Evolutionary conservation across 1,140 invertebrate genomes (phyloP), one percentile per base, ranked within the genome.

Genomic region (Drosophila sulfurigaster): DNA sequence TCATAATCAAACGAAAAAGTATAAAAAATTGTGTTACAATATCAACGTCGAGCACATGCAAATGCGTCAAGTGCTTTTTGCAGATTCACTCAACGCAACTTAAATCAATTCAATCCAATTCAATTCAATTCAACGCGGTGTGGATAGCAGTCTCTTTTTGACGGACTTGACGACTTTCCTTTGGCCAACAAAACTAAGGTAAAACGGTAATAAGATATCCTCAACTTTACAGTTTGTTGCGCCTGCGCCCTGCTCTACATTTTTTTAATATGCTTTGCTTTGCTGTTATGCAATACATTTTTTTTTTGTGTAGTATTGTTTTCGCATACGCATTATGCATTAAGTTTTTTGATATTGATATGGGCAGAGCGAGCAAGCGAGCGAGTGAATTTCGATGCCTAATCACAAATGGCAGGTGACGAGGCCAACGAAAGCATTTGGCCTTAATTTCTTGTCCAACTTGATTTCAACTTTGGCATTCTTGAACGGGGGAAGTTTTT

Each of bases 401-500:
- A 70, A 72, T 75, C 82, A 79, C 70, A 86, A 87, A 79, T 75
- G 75, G 79, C 70, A 83, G 77, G 59, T 69, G 67, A 43, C 67
- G 59, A 64, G 67, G 67, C 67, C 67, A 56, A 16, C 74, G 73
- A 71, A 71, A 75, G 72, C 76, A 75, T 79, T 20, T 76, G 77
- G 74, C 77, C 74, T 79, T 79, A 80, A 88, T 88, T 88, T 83
- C 60, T 66, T 65, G 67, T 70, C 28, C 56, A 78, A 30, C 43
- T 58, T 43, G 35, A 64, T 62, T 81, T 83, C 78, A 83, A 78
- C 83, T 88, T 88, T 83, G 83, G 62, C 80, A 88, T 88, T 88
- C 62, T 82, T 74, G 20, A 25, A 70, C 35, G 51, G n/a, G 51
- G 51, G 49, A n/a, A 54, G 2, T 16, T 32, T 52, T 15, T 13